phyloP scores from a whole-genome alignment of 2,113 vertebrate genomes.

The Ivindomyrus marchei region DNA sequence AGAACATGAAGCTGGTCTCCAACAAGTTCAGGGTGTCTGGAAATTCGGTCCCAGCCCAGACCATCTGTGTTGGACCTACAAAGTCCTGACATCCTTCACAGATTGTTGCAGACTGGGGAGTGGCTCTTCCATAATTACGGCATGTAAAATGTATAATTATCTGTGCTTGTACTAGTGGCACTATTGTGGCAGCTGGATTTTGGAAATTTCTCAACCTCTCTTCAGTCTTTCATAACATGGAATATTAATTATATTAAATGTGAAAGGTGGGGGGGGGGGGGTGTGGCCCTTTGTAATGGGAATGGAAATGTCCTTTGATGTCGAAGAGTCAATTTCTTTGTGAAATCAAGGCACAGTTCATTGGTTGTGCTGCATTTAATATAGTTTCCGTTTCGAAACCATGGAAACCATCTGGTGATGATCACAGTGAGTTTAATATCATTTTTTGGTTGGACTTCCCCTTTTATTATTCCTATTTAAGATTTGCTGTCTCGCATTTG shows the following conservation, averaged over 20 bases:
- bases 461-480: not conserved
- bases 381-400: not conserved
- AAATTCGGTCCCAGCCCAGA: not conserved
- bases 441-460: not conserved
- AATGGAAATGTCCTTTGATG: not conserved
- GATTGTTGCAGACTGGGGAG: not conserved
- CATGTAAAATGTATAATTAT: not conserved
- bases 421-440: not conserved
- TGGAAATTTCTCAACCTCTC: not conserved
- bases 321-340: not conserved
- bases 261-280: not conserved
- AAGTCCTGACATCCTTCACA: not conserved
- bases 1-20: not conserved
- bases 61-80: not conserved
- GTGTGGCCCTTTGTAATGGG: not conserved
- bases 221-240: not conserved
- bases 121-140: not conserved
- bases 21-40: not conserved
- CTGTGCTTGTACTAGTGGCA: not conserved
- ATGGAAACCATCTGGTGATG: not conserved
- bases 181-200: not conserved
- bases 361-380: not conserved
- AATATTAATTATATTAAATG: not conserved
- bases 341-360: not conserved
- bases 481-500: not conserved